Base-by-base conservation (phyloP, 2,888 invertebrate genomes). In the Calliphora vomitoria region DNA sequence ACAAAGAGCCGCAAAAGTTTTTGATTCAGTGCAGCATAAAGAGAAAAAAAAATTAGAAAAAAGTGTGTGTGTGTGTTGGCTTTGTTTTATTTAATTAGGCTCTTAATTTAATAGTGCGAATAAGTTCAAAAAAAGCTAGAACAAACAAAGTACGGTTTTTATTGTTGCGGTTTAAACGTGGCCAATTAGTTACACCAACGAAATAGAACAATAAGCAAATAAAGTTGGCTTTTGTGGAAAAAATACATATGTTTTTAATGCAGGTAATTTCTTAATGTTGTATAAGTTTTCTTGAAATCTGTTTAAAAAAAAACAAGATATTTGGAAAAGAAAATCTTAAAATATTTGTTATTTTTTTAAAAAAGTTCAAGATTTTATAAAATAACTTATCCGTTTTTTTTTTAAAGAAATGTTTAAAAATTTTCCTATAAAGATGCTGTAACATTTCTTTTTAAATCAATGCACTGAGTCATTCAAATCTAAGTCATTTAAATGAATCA, bases 31-130 rank as follows among this genome's bases (percentile, higher is more conserved):
- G 66, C 55, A 55, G 18, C 55, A 41, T n/a, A 58, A 68, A 55
- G 3, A 53, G 10, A 8, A 60, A 20, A 20, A 31, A 11, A 38
- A 15, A n/a, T n/a, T 8, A 53, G 6, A 64, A 64, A 58, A 47
- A 53, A 35, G 13, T 58, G 69, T 76, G 60, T 58, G 69, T 76
- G 60, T 58, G 68, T 38, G 72, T 47, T 66, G 68, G 66, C 25
- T 82, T 82, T 75, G 47, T 20, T 82, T 84, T 72, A 84, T 84
- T 79, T 72, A 64, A 84, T 84, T 83, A 84, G 79, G 58, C 38
- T 25, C 60, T 79, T 62, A 47, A 66, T 78, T 71, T 15, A 79
- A 72, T 79, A 68, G 64, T 66, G 64, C 64, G 44, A 66, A 53
- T 31, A 68, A 20, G 8, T 4, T 35, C 4, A 81, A 20, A n/a